A percentile compares a stretch with the other conserved stretches of the same genome.
Conservation (phyloP, 92 coral and sea anemone genomes). For the Heteractis magnifica region DNA sequence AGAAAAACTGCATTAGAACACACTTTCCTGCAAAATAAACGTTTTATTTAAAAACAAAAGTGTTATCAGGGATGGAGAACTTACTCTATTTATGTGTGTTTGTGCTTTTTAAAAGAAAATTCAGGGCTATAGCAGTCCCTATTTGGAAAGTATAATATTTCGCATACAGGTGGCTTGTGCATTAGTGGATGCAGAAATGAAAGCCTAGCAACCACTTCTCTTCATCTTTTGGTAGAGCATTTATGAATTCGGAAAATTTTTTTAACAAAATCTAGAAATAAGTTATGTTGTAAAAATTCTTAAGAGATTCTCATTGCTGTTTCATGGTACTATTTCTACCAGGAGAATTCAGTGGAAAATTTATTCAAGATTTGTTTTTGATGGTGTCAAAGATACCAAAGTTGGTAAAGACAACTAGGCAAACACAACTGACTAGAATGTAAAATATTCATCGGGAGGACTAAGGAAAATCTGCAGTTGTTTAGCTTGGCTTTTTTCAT, state of each 20-base stretch:
- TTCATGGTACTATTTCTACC: not conserved
- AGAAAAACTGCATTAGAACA: too few species aligned
- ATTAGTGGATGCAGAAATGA: not conserved
- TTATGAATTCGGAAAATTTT: not conserved
- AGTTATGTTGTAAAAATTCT: not conserved
- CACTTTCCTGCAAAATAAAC: not conserved
- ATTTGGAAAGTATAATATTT: not conserved
- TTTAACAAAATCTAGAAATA: not conserved
- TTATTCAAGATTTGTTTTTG: not conserved
- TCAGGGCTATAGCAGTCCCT: too few species aligned
- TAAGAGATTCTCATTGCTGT: not conserved
- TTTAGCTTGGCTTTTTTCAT: not conserved
- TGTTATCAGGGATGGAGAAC: not conserved
- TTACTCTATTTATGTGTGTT: not conserved
- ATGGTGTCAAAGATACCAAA: not conserved
- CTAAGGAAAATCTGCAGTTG: not conserved
- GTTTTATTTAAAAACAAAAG: not conserved
- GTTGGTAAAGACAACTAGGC: not conserved
- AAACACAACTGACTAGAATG: not conserved
- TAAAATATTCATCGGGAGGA: not conserved
- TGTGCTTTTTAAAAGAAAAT: not conserved
- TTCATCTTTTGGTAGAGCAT: not conserved
- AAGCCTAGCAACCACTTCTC: slow-evolving; percentile 1
- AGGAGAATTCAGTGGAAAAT: not conserved
- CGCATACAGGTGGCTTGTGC: not conserved